Conservation (phyloP, 2,888 invertebrate species). For the Leptinotarsa juncta region DNA sequence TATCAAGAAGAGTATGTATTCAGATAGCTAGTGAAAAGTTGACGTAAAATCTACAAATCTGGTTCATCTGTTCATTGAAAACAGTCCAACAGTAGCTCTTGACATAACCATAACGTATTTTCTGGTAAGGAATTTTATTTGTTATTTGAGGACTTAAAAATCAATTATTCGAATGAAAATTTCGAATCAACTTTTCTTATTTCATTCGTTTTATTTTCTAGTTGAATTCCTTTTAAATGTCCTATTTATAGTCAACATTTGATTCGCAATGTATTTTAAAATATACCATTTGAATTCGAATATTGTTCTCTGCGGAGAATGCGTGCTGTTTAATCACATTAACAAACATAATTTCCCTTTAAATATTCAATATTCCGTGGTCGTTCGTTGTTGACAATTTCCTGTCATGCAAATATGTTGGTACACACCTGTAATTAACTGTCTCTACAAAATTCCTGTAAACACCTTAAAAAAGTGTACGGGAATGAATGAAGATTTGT, state of each 20-base stretch:
- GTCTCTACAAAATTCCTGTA: not conserved
- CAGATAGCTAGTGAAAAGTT: too few relatives aligned
- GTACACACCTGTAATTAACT: conserved; percentile 5
- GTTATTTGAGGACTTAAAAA: too few relatives aligned
- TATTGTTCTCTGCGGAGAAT: conserved; percentile 7
- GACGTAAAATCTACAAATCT: too few relatives aligned
- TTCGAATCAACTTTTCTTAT: not conserved
- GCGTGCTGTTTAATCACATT: not conserved
- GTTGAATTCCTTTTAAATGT: not conserved
- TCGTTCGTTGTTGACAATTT: conserved; percentile 14
- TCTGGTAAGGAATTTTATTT: too few relatives aligned
- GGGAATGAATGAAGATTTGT: too few relatives aligned
- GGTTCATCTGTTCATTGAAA: too few relatives aligned
- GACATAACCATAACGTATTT: too few relatives aligned
- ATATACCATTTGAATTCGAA: conserved; percentile 9
- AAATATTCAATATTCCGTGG: conserved; percentile 12
- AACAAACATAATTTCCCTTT: conserved; percentile 13
- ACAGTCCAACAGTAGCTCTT: too few relatives aligned
- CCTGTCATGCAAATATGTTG: conserved; percentile 13
- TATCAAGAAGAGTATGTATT: too few relatives aligned
- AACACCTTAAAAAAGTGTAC: not conserved
- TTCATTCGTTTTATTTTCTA: not conserved
- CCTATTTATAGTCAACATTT: conserved; percentile 1
- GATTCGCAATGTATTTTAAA: conserved; percentile 1
- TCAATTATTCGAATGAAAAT: too few relatives aligned